Percentiles rank a stretch among this genome's conserved stretches.
These are phyloP conservation scores for Microcebus murinus DNA, from an alignment of 2,113 vertebrate genomes.

Conservation along the genomic window DNA sequence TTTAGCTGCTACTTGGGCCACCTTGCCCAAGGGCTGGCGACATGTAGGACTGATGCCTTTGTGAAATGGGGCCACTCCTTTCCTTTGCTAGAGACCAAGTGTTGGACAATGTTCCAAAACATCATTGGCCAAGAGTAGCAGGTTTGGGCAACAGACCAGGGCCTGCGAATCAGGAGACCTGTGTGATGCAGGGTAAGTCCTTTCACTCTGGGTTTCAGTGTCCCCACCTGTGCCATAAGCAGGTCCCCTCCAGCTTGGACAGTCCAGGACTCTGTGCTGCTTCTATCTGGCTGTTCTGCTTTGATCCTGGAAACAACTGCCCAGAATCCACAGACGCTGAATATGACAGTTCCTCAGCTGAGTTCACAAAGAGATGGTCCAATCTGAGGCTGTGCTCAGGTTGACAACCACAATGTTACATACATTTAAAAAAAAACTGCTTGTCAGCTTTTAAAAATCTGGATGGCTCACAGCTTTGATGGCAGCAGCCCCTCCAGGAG, in stretches of 20 bases:
- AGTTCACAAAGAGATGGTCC: neutral
- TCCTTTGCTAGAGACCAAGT: neutral
- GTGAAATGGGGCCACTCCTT: neutral
- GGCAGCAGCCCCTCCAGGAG: neutral
- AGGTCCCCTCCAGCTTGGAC: neutral
- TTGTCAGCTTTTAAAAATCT: too few relatives aligned
- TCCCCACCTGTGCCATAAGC: neutral
- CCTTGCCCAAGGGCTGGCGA: slow-evolving; percentile 36
- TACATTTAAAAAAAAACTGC: neutral
- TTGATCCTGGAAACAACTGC: neutral
- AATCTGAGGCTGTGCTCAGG: neutral
- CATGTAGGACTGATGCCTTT: neutral
- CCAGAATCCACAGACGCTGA: neutral
- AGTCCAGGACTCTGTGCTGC: fast-evolving
- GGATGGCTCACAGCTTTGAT: neutral
- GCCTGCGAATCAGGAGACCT: neutral
- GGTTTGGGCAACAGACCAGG: slow-evolving; percentile 10
- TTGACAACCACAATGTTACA: neutral
- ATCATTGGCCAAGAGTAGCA: neutral
- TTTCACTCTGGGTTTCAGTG: neutral
- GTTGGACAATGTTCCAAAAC: slow-evolving; percentile 47
- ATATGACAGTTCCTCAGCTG: neutral
- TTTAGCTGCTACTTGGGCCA: neutral
- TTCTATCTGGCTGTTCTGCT: neutral
- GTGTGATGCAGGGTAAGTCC: neutral